Evolutionary conservation across 2,888 invertebrate genomes (phyloP), one percentile per base, ranked within the genome.

Genomic region (Chydorus sphaericus): DNA sequence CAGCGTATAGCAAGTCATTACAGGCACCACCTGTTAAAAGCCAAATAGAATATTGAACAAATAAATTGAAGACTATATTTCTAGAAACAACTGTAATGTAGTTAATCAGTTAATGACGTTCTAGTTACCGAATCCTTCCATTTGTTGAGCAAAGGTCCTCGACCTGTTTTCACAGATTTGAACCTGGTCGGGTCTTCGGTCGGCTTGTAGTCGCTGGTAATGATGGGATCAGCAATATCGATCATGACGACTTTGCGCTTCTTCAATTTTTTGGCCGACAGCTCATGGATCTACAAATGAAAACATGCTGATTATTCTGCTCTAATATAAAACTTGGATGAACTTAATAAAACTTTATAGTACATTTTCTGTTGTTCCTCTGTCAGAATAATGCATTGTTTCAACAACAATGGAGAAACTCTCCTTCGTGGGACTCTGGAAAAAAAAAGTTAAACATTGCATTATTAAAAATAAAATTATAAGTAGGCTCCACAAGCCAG

Each of bases 1-100:
- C 63, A 97, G 77, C 73, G 97, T 98, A 73, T 97, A 98, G 70
- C 92, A 92, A 54, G 93, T 94, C 97, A 97, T 98, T 59, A 94
- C 85, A 18, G 92, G 93, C 55, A 82, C 74, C 48, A 81, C 78
- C 63, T 59, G 26, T 26, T 20, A 54, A 37, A 38, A 31, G 26
- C 44, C 14, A 54, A 14, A 56, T 7, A 18, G 57, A 30, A 26
- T n/a, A n/a, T 18, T 37, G 28, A n/a, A 33, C 36, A 11, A 33
- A 33, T 33, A 11, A 33, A 33, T 33, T 10, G n/a, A 11, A 33
- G 10, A 10, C 10, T 33, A 11, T 11, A 29, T 23, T 56, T 56
- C 26, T 23, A 14, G 14, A n/a, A n/a, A n/a, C n/a, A n/a, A n/a
- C n/a, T n/a, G n/a, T n/a, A n/a, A n/a, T n/a, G n/a, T n/a, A n/a